A percentile compares a stretch with the other conserved stretches of the same genome.
These are phyloP conservation scores for Ranitomeya variabilis DNA, from an alignment of 2,113 vertebrate genomes.

Conservation along the genomic window DNA sequence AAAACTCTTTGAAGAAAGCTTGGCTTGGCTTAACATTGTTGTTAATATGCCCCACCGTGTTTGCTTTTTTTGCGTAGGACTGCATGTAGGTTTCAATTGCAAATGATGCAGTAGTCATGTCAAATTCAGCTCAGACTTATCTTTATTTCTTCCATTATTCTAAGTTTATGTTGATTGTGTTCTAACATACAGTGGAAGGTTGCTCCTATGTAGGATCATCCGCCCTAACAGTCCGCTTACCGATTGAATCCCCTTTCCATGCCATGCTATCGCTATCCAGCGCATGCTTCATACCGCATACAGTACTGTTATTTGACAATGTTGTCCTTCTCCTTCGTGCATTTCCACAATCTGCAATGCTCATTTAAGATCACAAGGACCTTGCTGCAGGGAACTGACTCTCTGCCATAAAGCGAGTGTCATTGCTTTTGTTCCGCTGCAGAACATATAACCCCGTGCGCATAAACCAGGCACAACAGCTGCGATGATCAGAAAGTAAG, in stretches of 20 bases:
- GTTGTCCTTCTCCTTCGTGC: background rate
- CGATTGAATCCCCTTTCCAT: background rate
- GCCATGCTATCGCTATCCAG: background rate
- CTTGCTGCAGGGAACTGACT: conserved; percentile 21
- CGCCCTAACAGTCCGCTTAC: background rate
- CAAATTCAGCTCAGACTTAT: background rate
- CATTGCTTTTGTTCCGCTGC: background rate
- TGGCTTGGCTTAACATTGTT: background rate
- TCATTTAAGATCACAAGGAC: conserved; percentile 21
- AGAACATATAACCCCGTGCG: background rate
- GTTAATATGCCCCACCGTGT: background rate
- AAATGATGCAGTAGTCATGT: background rate
- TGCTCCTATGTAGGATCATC: background rate
- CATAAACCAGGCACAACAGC: background rate
- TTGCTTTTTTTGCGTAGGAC: background rate
- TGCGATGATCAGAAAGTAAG: conserved; percentile 11
- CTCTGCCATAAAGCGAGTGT: conserved; percentile 5
- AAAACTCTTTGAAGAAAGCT: too few relatives aligned
- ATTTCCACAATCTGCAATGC: conserved; percentile 15
- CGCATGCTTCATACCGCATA: too few relatives aligned
- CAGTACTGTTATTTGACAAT: background rate
- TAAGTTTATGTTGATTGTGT: background rate
- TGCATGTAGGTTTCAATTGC: background rate
- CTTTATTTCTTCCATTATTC: background rate
- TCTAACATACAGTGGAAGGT: background rate